These are phyloP conservation scores for Triplophysa dalaica DNA, from an alignment of 2,113 vertebrate genomes.

Conservation along the genomic window DNA sequence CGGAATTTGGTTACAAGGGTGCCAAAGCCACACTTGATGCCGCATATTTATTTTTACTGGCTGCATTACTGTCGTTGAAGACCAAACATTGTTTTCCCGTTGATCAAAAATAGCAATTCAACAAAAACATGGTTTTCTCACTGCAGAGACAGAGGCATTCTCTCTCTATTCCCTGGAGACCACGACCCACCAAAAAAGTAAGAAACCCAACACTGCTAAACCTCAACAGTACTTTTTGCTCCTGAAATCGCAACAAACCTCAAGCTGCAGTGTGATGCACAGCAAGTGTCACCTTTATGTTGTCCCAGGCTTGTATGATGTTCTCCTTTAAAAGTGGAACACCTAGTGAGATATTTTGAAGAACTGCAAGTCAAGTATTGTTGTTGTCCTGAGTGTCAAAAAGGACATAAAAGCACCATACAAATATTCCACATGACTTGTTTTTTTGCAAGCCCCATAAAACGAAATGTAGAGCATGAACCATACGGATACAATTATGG, in stretches of 20 bases:
- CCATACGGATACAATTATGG: too few species aligned
- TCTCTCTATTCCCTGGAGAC: conserved; percentile 62
- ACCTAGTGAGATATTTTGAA: background rate
- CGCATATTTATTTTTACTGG: background rate
- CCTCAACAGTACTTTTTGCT: background rate
- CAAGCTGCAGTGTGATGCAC: too few species aligned
- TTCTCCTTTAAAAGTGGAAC: background rate
- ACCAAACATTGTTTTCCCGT: background rate
- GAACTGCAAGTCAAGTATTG: background rate
- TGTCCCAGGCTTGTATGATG: background rate
- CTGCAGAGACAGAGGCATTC: conserved; percentile 67
- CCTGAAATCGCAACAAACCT: background rate
- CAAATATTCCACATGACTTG: too few species aligned
- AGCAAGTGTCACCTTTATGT: background rate
- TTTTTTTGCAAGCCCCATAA: too few species aligned
- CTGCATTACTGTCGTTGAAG: background rate
- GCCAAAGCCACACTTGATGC: background rate
- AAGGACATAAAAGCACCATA: too few species aligned
- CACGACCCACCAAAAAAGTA: conserved; percentile 71
- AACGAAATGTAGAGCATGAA: too few species aligned
- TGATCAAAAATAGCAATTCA: conserved; percentile 14
- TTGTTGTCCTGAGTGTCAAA: background rate
- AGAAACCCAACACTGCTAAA: conserved; percentile 54
- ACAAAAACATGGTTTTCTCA: conserved; percentile 67
- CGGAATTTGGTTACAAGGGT: background rate